Base-by-base conservation (phyloP, 2,797 vertebrate species). In the Karalla daura region DNA sequence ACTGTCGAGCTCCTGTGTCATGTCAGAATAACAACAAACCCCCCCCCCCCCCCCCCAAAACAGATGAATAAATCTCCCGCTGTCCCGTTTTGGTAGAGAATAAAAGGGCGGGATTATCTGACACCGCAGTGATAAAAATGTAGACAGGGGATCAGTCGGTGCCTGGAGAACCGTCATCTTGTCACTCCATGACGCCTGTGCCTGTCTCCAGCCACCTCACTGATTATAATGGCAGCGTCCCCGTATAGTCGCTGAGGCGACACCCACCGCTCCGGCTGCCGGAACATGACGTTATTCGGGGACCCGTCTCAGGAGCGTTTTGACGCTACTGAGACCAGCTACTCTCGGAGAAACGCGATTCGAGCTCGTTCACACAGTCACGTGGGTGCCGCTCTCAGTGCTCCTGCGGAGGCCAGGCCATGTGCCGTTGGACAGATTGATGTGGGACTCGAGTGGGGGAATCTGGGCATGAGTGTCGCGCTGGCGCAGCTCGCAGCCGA, bases 401-500 rank as follows among this genome's bases (percentile, higher is more conserved):
- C 43, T 59, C 12, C 24, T 69, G 49, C 60, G 49, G 47, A 27
- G 47, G 59, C 58, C 49, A 65, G 55, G 65, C 72, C 70, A 77
- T 86, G 85, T 83, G 69, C 47, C 55, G 74, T 65, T 79, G 71
- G 69, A 87, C 90, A 90, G 86, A 88, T 90, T 86, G 88, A 83
- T 85, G 88, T 89, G 70, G 81, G 85, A 86, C 56, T 80, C 63
- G 70, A 81, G 72, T 74, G 59, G 81, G 69, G 82, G 66, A 78
- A 75, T 83, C 76, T 83, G 79, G 83, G 84, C 78, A 74, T 9
- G 30, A 81, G 41, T 44, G 75, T 50, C 46, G 62, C 33, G 47
- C 40, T 78, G 74, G 79, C 74, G 61, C 54, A 68, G 59, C 44
- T 62, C 63, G 70, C 61, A 70, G 70, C 53, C 70, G 70, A 77